Percentiles rank a stretch among this genome's conserved stretches.
phyloP scores from a whole-genome alignment of 2,888 invertebrate species.

The Odontomyia ornata region DNA sequence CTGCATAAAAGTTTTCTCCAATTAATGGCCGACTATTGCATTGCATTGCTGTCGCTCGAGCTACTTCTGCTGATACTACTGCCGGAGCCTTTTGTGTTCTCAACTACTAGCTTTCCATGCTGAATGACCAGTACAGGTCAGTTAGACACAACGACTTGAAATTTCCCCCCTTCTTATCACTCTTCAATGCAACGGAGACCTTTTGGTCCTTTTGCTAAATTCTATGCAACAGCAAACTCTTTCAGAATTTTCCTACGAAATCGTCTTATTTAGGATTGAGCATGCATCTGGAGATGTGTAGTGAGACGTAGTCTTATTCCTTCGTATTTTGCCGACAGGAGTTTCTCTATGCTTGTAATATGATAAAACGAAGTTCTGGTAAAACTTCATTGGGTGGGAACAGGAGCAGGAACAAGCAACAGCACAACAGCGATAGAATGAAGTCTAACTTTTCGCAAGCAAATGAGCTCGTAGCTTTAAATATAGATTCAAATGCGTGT shows the following conservation, averaged over 20 bases:
- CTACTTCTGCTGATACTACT: not conserved
- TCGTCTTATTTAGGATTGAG: constrained; percentile 32
- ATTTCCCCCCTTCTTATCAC: not conserved
- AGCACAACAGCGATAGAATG: constrained; percentile 31
- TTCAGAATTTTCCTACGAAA: constrained; percentile 24
- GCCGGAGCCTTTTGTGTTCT: not conserved
- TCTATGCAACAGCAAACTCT: constrained; percentile 29
- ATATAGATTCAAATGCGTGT: constrained; percentile 35
- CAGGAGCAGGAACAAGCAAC: not conserved
- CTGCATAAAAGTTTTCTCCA: constrained; percentile 51
- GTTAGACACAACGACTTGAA: constrained; percentile 4
- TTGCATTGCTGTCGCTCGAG: not conserved
- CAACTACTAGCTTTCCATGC: constrained; percentile 5
- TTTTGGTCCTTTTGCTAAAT: not conserved
- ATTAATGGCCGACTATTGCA: constrained; percentile 46
- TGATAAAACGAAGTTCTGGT: constrained; percentile 46
- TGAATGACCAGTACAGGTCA: constrained; percentile 10
- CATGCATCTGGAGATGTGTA: constrained; percentile 20
- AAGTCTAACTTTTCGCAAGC: constrained; percentile 49
- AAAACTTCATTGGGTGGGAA: not conserved
- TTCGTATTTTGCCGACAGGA: not conserved
- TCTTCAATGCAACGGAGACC: not conserved
- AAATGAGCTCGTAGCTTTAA: constrained; percentile 46
- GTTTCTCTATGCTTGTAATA: constrained; percentile 38
- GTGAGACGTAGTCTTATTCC: not conserved